Percentiles rank a stretch among this genome's conserved stretches.
Conservation (phyloP, 37 sponge, comb jelly and placozoan species). For the Cliona cf. orientalis region DNA sequence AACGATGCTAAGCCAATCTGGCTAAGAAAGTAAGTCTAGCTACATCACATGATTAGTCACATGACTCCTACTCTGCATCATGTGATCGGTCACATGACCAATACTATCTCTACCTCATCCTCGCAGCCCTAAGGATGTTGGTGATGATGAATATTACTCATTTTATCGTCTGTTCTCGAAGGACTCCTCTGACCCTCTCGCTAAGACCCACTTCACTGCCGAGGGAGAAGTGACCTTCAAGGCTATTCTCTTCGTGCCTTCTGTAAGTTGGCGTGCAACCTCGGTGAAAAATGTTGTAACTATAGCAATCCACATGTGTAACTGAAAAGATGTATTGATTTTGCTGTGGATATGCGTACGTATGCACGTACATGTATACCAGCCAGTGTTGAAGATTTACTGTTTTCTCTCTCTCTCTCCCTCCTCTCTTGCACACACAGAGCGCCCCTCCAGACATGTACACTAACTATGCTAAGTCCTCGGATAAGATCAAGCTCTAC, state of each 20-base stretch:
- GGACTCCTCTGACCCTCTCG: conserved; percentile 84
- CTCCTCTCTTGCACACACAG: conserved; percentile 22
- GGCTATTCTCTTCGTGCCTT: conserved; percentile 93
- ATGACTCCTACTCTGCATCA: neutral
- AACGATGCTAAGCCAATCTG: conserved; percentile 98
- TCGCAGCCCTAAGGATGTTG: conserved; percentile 88
- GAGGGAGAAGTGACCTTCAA: conserved; percentile 99
- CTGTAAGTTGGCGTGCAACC: conserved; percentile 43
- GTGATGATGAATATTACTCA: conserved; percentile 87
- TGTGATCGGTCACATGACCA: neutral
- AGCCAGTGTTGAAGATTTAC: too few species aligned
- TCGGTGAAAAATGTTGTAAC: neutral
- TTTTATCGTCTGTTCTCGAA: conserved; percentile 96
- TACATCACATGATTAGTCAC: neutral
- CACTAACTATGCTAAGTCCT: conserved; percentile 71
- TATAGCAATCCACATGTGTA: neutral
- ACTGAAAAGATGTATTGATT: neutral
- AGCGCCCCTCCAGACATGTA: conserved; percentile 85
- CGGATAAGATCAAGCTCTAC: conserved; percentile 93
- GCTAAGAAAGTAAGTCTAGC: conserved; percentile 67
- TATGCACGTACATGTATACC: neutral
- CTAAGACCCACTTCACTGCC: conserved; percentile 96
- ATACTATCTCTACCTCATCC: neutral
- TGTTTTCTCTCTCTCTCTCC: neutral
- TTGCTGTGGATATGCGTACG: neutral